Evolutionary conservation across 2,797 vertebrate genomes (phyloP).

Genomic region (Linurgus olivaceus): DNA sequence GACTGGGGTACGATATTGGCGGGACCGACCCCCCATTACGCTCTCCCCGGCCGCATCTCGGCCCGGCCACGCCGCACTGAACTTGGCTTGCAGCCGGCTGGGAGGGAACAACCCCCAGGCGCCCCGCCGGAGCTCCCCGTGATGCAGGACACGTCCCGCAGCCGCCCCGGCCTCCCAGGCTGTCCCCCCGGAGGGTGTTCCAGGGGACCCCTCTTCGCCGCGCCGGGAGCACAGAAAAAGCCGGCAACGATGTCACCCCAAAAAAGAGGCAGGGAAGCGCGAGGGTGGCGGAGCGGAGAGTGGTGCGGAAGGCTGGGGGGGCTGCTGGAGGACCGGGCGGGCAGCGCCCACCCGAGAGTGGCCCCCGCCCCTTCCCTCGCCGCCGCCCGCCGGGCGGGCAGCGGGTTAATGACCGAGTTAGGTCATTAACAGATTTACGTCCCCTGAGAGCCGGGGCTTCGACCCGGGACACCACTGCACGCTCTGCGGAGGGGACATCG

Average conservation of each 20-base stretch:
- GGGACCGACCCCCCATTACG: rapidly evolving
- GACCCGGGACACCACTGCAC: background rate
- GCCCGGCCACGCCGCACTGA: background rate
- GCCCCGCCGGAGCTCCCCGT: background rate
- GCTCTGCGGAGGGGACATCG: background rate
- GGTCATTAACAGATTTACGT: background rate
- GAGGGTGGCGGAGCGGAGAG: background rate
- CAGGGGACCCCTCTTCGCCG: background rate
- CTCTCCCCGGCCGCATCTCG: no score
- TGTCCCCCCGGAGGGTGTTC: no score
- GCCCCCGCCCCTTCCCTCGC: background rate
- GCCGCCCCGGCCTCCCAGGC: background rate
- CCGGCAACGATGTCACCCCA: background rate
- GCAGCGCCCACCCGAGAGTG: background rate
- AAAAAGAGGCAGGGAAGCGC: background rate
- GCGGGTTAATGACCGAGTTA: background rate
- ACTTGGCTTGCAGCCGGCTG: background rate
- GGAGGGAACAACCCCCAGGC: background rate
- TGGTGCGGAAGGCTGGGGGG: background rate
- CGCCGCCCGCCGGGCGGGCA: background rate
- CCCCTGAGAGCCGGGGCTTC: background rate
- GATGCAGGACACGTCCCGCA: background rate
- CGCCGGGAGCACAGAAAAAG: background rate
- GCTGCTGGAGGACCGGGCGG: background rate
- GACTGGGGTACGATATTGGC: no score